Evolutionary conservation across 2,797 vertebrate species (phyloP), one percentile per base, ranked within the genome.

Genomic region (Valencia hispanica): DNA sequence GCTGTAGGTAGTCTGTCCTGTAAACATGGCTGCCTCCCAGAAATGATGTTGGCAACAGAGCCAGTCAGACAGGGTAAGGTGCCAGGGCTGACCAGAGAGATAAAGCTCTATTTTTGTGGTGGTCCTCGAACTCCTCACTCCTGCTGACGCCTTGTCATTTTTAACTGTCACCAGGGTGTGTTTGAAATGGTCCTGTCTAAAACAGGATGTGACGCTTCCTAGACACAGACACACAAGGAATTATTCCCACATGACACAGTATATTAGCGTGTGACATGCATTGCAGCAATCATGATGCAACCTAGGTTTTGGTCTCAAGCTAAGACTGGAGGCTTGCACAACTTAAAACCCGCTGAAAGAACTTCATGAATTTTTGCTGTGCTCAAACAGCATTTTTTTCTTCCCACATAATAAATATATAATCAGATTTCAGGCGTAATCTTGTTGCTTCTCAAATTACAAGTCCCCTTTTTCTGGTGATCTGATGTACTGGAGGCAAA

Each of bases 121-220:
- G 75, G 80, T 82, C 84, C 72, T 83, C 79, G 80, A 78, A 79
- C 77, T 41, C 78, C 88, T 88, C 79, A 55, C 82, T 83, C 84
- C 45, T 85, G 79, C 84, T 87, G 84, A 84, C 78, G 30, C 82
- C 87, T 75, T 84, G 81, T 89, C 84, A 84, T 87, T 92, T 88
- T 75, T 74, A 91, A 82, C 84, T 85, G 85, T 90, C 91, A 87
- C 77, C 53, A 43, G 70, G 72, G 55, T 83, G 74, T 85, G 83
- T 82, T 87, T 85, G 78, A 86, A 84, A 84, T 55, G 68, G 66
- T 72, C 74, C 72, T 8, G 68, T 84, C 84, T 79, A 73, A 91
- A 92, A 92, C 82, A 76, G 83, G 83, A 90, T 57, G 63, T 85
- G 85, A 87, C 70, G 75, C 81, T 85, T 81, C 78, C 68, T 78